These are phyloP conservation scores for Clarias platycephalus DNA, from an alignment of 2,797 vertebrate genomes.

Conservation along the genomic window DNA sequence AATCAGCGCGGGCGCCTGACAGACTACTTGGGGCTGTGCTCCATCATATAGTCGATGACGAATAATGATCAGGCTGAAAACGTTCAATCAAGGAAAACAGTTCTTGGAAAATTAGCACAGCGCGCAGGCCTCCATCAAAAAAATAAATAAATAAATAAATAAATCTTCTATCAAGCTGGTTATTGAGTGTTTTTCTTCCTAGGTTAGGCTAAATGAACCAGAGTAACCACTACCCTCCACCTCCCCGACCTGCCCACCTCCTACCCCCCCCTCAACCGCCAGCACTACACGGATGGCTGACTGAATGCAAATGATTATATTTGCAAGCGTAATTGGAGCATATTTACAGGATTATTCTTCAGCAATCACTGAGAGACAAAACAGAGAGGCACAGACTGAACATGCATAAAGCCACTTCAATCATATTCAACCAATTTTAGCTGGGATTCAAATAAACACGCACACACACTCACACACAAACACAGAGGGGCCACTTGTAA, in stretches of 20 bases:
- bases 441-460: constrained; percentile 22
- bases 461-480: constrained; percentile 11
- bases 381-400: constrained; percentile 44
- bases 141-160: not conserved
- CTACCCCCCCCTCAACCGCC: not conserved
- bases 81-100: constrained; percentile 45
- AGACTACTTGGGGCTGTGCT: constrained; percentile 23
- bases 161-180: constrained; percentile 31
- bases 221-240: constrained; percentile 10
- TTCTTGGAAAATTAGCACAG: constrained; percentile 29
- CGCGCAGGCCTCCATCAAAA: constrained; percentile 17
- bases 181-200: constrained; percentile 35
- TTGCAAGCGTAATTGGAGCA: constrained; percentile 50
- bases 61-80: constrained; percentile 46
- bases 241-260: not conserved
- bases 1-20: constrained; percentile 46
- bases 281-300: constrained; percentile 26
- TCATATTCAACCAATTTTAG: constrained; percentile 35
- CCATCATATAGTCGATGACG: constrained; percentile 47
- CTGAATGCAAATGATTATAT: constrained; percentile 48
- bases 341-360: constrained; percentile 52
- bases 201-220: constrained; percentile 51
- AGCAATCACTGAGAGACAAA: constrained; percentile 54
- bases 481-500: not conserved
- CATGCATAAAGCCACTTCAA: constrained; percentile 48